Evolutionary conservation across 2,888 invertebrate genomes (phyloP).

Genomic region (Leucophora obtusa): DNA sequence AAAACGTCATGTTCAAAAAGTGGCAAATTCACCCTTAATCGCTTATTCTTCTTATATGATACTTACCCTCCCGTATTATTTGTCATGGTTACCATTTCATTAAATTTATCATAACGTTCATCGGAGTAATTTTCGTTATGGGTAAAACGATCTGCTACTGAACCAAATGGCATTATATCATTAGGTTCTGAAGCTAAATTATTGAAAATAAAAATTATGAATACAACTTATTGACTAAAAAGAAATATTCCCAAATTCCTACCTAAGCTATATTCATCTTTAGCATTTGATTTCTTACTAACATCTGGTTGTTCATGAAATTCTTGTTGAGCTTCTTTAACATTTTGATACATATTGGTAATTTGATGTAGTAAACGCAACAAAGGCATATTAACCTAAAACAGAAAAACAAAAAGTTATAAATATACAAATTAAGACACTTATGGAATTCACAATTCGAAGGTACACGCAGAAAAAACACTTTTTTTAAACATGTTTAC

Average conservation of each 20-base stretch:
- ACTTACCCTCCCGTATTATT: conserved; percentile 70
- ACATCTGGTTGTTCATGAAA: conserved; percentile 85
- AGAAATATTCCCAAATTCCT: conserved; percentile 65
- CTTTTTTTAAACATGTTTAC: no score
- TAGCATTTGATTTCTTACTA: conserved; percentile 79
- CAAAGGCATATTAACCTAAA: conserved; percentile 94
- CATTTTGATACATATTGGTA: conserved; percentile 98
- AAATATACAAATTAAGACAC: neutral
- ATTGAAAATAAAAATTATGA: neutral
- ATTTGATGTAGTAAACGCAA: conserved; percentile 95
- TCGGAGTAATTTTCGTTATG: conserved; percentile 76
- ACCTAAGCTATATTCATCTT: conserved; percentile 83
- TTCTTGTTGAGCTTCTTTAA: conserved; percentile 95
- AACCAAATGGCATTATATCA: conserved; percentile 75
- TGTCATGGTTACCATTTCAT: conserved; percentile 73
- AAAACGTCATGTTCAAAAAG: neutral
- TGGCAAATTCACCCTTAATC: no score
- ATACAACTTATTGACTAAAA: neutral
- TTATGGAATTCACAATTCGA: no score
- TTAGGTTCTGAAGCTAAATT: conserved; percentile 77
- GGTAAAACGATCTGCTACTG: conserved; percentile 75
- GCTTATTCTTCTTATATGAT: no score
- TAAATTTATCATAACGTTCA: conserved; percentile 78
- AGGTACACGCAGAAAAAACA: no score
- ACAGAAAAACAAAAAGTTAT: neutral